Conservation (phyloP, 2,888 invertebrate species). For the Epiblema foenella region DNA sequence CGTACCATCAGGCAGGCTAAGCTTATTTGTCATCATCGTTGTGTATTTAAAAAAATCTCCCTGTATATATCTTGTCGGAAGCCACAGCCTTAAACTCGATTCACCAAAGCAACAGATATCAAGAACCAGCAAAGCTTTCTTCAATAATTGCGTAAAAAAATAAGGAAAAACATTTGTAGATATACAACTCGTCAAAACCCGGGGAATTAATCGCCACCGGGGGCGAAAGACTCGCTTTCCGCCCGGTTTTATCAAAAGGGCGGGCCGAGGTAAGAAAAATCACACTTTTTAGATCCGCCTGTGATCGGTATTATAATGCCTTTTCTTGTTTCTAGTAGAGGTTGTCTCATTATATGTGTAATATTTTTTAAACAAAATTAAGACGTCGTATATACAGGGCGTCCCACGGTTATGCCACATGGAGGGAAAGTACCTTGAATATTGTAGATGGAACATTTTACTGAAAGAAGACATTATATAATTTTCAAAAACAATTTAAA, state of each 20-base stretch:
- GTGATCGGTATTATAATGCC: background rate
- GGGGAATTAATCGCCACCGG: background rate
- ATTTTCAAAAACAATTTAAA: too few species aligned
- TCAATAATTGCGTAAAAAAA: slow-evolving; percentile 9
- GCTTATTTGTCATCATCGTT: too few species aligned
- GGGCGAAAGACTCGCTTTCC: background rate
- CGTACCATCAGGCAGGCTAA: too few species aligned
- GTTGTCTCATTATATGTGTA: background rate
- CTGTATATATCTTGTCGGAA: background rate
- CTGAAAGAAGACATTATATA: too few species aligned
- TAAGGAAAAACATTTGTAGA: slow-evolving; percentile 3
- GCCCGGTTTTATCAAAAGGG: background rate
- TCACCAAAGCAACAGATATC: slow-evolving; percentile 7
- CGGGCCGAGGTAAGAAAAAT: background rate
- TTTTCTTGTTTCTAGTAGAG: background rate
- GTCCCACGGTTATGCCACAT: too few species aligned
- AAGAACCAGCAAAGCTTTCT: background rate
- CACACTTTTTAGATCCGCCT: background rate
- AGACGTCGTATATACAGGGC: too few species aligned
- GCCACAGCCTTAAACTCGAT: background rate
- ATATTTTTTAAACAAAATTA: too few species aligned
- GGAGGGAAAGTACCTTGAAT: too few species aligned
- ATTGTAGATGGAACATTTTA: too few species aligned
- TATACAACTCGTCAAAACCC: background rate
- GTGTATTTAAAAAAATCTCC: background rate